Evolutionary conservation across 2,797 vertebrate genomes (phyloP).

Genomic region (Nothura maculosa): DNA sequence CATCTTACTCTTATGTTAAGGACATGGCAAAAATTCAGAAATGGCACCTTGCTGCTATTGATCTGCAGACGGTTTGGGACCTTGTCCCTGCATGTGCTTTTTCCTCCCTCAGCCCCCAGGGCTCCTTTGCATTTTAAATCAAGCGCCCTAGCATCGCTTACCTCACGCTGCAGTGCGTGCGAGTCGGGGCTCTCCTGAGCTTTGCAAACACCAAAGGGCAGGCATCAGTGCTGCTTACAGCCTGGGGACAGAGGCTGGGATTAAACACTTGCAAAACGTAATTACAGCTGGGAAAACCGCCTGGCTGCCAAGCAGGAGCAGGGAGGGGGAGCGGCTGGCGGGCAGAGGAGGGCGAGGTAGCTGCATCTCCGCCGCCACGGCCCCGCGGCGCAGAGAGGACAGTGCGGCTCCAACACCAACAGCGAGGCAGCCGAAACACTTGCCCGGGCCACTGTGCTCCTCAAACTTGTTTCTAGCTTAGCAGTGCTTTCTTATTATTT

Average conservation of each 20-base stretch:
- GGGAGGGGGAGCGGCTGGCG: not conserved
- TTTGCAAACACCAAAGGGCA: not conserved
- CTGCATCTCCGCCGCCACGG: not conserved
- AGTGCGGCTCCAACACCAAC: not conserved
- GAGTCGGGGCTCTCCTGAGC: accelerated
- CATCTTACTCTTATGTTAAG: not conserved
- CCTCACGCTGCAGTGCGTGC: not conserved
- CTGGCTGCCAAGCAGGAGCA: not conserved
- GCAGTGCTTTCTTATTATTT: not conserved
- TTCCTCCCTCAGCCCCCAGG: not conserved
- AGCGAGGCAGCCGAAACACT: not conserved
- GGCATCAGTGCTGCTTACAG: not conserved
- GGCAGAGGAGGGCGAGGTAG: not conserved
- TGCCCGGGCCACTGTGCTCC: not conserved
- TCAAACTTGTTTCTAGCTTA: not conserved
- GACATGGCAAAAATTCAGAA: not conserved
- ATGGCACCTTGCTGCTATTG: not conserved
- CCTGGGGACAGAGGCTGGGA: not conserved
- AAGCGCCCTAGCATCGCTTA: not conserved
- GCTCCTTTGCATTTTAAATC: not conserved
- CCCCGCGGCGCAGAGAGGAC: accelerated
- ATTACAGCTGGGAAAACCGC: not conserved
- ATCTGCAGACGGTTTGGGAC: not conserved
- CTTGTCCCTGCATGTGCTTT: not conserved
- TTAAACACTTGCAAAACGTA: not conserved